A percentile compares a stretch with the other conserved stretches of the same genome.
Evolutionary conservation across 2,888 invertebrate species (phyloP).

Genomic region (Caenorhabditis auriculariae): DNA sequence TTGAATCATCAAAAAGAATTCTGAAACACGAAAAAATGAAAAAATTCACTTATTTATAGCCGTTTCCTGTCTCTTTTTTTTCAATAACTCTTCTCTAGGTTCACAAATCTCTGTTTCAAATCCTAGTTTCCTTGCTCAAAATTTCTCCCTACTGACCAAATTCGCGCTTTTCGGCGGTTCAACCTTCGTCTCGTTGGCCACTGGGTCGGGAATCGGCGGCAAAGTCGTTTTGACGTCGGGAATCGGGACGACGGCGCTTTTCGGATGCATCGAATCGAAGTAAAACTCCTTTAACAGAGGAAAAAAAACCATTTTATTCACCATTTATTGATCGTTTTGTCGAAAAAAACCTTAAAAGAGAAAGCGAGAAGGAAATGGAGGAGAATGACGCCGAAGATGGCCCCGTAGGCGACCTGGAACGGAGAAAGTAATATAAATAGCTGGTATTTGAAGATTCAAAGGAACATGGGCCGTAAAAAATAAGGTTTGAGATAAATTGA

Average conservation of each 20-base stretch:
- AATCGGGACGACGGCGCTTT: not conserved
- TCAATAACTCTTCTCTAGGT: too few species aligned
- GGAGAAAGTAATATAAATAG: not conserved
- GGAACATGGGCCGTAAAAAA: not conserved
- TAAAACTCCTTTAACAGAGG: conserved; percentile 44
- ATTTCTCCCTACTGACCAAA: too few species aligned
- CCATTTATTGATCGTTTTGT: not conserved
- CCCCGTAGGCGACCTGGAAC: conserved; percentile 71
- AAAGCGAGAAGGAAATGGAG: conserved; percentile 82
- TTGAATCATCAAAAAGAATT: too few species aligned
- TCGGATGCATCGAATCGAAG: conserved; percentile 47
- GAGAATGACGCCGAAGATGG: conserved; percentile 74
- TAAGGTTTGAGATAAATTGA: too few species aligned
- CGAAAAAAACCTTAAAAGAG: conserved; percentile 75
- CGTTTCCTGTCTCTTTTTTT: too few species aligned
- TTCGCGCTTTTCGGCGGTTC: too few species aligned
- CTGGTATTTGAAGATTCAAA: not conserved
- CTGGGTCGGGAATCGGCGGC: not conserved
- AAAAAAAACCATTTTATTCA: not conserved
- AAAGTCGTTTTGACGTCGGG: not conserved
- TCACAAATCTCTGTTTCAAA: too few species aligned
- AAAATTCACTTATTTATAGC: too few species aligned
- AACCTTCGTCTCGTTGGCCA: too few species aligned
- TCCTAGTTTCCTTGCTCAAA: too few species aligned
- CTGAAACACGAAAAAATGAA: too few species aligned